These are phyloP conservation scores for Lytechinus pictus DNA, from an alignment of 35 echinoderm and acorn worm species.

Conservation along the genomic window DNA sequence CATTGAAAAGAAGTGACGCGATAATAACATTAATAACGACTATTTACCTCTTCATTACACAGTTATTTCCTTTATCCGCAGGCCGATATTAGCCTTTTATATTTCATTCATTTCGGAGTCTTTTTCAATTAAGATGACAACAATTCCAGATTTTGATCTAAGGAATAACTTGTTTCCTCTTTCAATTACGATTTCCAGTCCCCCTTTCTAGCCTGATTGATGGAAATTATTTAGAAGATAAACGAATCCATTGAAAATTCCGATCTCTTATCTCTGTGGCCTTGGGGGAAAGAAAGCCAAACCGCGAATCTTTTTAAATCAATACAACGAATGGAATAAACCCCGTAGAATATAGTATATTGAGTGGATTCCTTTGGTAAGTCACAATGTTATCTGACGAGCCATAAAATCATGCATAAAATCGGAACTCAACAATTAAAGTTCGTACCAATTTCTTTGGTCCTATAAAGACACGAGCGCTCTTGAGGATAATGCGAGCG, in stretches of 20 bases:
- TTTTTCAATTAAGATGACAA: not conserved
- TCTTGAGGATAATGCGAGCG: not conserved
- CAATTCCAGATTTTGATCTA: not conserved
- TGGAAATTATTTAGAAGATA: not conserved
- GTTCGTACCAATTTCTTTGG: not conserved
- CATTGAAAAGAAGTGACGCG: not conserved
- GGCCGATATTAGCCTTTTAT: not conserved
- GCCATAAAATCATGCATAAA: slow-evolving; percentile 13
- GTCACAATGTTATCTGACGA: not conserved
- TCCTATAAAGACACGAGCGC: not conserved
- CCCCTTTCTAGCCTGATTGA: not conserved
- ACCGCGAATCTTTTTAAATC: not conserved
- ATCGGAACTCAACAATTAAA: not conserved
- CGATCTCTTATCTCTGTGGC: not conserved
- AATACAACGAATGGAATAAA: not conserved
- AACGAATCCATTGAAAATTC: slow-evolving; percentile 13
- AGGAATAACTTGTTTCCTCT: not conserved
- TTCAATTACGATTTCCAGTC: not conserved
- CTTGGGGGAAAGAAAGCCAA: not conserved
- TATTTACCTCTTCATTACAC: not conserved
- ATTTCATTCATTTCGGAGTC: not conserved
- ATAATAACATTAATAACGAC: not conserved
- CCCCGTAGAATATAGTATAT: not conserved
- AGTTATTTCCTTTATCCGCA: not conserved
- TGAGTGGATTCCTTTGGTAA: not conserved